Percentiles rank a stretch among this genome's conserved stretches.
These are phyloP conservation scores for Propithecus perrieri DNA, from an alignment of 2,797 vertebrate species.

Conservation along the genomic window DNA sequence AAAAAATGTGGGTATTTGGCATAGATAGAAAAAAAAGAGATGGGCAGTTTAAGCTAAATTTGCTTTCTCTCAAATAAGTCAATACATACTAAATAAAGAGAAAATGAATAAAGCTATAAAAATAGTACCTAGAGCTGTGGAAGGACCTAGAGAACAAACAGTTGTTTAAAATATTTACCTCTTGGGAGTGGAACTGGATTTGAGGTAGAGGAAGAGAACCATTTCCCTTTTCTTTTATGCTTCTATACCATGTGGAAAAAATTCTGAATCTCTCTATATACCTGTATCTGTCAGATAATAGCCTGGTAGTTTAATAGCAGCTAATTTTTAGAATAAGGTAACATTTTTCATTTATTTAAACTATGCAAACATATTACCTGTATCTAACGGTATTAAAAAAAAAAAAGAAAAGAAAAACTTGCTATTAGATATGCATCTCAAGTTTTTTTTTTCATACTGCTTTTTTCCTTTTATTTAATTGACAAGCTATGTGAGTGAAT, in stretches of 20 bases:
- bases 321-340: not conserved
- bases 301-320: not conserved
- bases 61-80: not conserved
- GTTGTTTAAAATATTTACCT: not conserved
- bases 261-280: not conserved
- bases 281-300: not conserved
- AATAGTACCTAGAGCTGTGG: not conserved
- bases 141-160: not conserved
- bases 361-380: not conserved
- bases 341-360: not conserved
- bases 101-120: not conserved
- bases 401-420: not conserved
- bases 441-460: not conserved
- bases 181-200: not conserved
- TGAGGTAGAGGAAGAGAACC: not conserved
- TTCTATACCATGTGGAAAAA: not conserved
- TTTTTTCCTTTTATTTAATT: not conserved
- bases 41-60: not conserved
- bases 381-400: not conserved
- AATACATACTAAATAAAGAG: not conserved
- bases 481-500: slow-evolving; percentile 40
- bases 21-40: not conserved
- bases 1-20: not conserved
- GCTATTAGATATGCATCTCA: not conserved
- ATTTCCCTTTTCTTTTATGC: not conserved